Conservation (phyloP, 2,113 vertebrate species). For the Aphyosemion australe region DNA sequence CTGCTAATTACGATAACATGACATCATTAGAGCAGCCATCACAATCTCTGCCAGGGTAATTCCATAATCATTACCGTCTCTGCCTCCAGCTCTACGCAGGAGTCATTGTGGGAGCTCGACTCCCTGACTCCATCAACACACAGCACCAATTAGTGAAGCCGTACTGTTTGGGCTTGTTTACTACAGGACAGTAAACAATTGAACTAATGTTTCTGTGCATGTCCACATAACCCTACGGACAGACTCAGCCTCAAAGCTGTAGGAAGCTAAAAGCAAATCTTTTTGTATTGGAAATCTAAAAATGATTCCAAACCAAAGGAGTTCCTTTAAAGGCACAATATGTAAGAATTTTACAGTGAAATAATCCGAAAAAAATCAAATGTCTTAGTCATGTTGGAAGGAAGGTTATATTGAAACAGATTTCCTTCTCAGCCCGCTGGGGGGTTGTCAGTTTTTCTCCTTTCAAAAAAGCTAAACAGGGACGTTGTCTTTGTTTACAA, state of each 20-base stretch:
- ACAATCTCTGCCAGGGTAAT: constrained; percentile 66
- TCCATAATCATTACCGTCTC: constrained; percentile 64
- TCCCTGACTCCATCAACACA: constrained; percentile 43
- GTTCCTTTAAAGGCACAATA: not conserved
- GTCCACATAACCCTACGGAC: constrained; percentile 29
- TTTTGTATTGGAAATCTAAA: not conserved
- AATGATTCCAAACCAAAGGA: constrained; percentile 6
- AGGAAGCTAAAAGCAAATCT: not conserved
- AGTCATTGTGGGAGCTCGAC: constrained; percentile 36
- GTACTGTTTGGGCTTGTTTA: constrained; percentile 47
- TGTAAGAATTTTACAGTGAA: too few relatives aligned
- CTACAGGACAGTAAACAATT: constrained; percentile 63
- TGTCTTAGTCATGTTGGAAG: too few relatives aligned
- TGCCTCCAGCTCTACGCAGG: constrained; percentile 35
- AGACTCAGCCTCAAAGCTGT: constrained; percentile 18
- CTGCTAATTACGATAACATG: constrained; percentile 71
- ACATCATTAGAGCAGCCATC: constrained; percentile 72
- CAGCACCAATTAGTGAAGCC: constrained; percentile 60
- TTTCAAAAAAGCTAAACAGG: too few relatives aligned
- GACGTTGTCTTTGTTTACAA: too few relatives aligned
- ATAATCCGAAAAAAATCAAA: too few relatives aligned
- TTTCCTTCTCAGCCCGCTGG: not conserved
- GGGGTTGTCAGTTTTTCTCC: too few relatives aligned
- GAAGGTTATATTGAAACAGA: too few relatives aligned
- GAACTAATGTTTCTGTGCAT: constrained; percentile 49